Conservation (phyloP, 2,113 vertebrate species). For the Sprattus sprattus region DNA sequence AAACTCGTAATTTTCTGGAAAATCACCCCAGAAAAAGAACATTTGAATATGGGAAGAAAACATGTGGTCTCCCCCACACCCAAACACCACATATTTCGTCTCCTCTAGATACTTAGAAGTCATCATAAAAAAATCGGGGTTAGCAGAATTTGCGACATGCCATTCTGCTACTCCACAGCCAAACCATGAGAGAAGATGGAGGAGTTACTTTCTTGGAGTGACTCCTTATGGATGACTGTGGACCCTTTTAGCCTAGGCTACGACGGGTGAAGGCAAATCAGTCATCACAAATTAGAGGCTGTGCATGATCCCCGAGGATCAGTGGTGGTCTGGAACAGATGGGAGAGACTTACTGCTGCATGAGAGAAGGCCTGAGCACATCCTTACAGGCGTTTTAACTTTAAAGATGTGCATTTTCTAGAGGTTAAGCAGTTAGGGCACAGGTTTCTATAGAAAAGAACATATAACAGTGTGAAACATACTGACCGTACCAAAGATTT, state of each 20-base stretch:
- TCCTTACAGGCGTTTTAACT: not conserved
- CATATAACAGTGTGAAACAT: not conserved
- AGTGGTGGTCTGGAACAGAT: not conserved
- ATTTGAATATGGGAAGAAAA: not conserved
- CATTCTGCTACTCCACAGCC: not conserved
- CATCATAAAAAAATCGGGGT: not conserved
- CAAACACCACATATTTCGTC: not conserved
- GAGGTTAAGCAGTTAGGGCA: not conserved
- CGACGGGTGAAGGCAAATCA: not conserved
- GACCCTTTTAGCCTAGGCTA: not conserved
- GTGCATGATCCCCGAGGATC: not conserved
- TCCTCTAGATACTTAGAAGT: not conserved
- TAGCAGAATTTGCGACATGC: not conserved
- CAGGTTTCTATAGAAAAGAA: no score
- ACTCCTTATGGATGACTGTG: not conserved
- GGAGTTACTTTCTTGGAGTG: not conserved
- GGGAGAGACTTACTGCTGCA: not conserved
- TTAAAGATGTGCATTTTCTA: not conserved
- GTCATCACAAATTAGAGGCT: slow-evolving; percentile 7
- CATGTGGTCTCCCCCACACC: not conserved
- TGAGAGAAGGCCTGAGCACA: not conserved
- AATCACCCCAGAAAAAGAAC: not conserved
- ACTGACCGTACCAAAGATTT: not conserved
- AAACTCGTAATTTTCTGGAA: not conserved
- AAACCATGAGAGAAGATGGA: not conserved